phyloP scores from a whole-genome alignment of 2,113 vertebrate genomes.

The Oplegnathus fasciatus region DNA sequence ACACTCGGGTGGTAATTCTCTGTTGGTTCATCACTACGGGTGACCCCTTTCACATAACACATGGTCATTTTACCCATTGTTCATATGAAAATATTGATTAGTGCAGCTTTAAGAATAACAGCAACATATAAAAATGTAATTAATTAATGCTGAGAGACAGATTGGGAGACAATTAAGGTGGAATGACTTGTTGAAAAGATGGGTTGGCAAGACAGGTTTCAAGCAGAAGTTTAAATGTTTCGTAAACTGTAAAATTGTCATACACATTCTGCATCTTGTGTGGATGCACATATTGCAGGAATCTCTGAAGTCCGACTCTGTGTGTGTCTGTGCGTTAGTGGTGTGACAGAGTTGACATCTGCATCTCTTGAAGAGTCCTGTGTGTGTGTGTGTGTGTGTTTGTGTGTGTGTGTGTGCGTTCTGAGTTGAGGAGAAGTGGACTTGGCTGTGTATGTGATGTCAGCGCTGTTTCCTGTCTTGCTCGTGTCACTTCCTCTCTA shows the following conservation, averaged over 20 bases:
- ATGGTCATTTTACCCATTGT: neutral
- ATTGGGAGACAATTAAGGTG: neutral
- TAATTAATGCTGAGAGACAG: neutral
- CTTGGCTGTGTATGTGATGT: conserved; percentile 35
- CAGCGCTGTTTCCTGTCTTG: conserved; percentile 51
- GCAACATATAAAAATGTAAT: neutral
- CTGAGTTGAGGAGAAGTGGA: conserved; percentile 24
- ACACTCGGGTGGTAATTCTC: neutral
- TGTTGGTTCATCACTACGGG: neutral
- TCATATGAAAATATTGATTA: neutral
- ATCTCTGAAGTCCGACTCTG: conserved; percentile 26
- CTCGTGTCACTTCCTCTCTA: conserved; percentile 68
- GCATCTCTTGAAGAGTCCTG: conserved; percentile 10
- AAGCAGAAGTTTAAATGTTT: neutral
- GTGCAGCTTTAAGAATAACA: neutral
- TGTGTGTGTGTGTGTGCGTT: conserved; percentile 1
- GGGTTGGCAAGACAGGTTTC: neutral
- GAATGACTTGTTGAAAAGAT: neutral
- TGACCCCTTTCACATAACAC: neutral
- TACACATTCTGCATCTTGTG: neutral
- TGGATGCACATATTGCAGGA: conserved; percentile 4
- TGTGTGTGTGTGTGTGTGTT: neutral
- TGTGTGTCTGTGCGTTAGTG: conserved; percentile 11
- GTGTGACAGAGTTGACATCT: conserved; percentile 44
- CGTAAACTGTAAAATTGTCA: neutral